Evolutionary conservation across 2,888 invertebrate genomes (phyloP).

Genomic region (Tineola bisselliella): DNA sequence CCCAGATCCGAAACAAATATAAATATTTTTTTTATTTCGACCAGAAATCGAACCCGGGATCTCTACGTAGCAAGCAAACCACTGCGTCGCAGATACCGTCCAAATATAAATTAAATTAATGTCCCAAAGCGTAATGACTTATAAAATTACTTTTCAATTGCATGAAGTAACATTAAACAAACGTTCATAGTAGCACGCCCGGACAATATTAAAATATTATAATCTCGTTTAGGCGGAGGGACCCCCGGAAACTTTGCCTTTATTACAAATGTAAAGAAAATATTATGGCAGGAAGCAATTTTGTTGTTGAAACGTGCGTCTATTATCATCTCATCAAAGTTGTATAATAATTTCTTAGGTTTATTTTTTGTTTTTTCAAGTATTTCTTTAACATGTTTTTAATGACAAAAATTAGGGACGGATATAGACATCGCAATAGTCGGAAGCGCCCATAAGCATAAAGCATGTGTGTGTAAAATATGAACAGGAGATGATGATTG

Average conservation of each 20-base stretch:
- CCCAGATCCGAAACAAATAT: too few species aligned
- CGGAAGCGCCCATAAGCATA: not conserved
- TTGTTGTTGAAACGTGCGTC: conserved; percentile 17
- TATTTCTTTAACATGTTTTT: too few species aligned
- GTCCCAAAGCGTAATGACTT: too few species aligned
- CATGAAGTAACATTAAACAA: not conserved
- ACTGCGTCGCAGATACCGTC: too few species aligned
- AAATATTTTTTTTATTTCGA: too few species aligned
- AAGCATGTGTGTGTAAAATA: too few species aligned
- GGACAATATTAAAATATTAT: conserved; percentile 57
- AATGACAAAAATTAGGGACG: too few species aligned
- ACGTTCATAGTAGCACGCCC: conserved; percentile 15
- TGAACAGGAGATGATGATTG: not conserved
- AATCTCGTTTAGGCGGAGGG: conserved; percentile 41
- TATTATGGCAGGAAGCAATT: conserved; percentile 35
- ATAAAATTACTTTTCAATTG: not conserved
- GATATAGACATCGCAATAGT: too few species aligned
- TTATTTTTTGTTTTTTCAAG: not conserved
- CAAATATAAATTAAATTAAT: too few species aligned
- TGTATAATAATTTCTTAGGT: not conserved
- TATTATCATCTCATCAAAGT: conserved; percentile 5
- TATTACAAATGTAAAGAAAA: conserved; percentile 47
- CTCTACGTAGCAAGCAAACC: too few species aligned
- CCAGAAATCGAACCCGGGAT: too few species aligned
- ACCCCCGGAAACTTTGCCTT: conserved; percentile 37